A percentile compares a stretch with the other conserved stretches of the same genome.
These are phyloP conservation scores for Nesidiocoris tenuis DNA, from an alignment of 2,888 invertebrate genomes.

Conservation along the genomic window DNA sequence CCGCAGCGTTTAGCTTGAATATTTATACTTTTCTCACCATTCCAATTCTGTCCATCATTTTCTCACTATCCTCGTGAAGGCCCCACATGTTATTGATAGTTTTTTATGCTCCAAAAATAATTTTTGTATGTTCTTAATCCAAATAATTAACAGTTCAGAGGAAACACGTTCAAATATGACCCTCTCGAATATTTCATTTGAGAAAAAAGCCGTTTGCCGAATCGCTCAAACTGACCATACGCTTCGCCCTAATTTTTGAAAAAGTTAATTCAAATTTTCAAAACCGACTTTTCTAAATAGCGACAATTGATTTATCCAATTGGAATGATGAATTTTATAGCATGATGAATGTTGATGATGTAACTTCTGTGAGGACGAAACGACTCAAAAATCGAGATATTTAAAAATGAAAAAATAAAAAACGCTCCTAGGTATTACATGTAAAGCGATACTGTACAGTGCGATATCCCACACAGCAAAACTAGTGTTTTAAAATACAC, in stretches of 20 bases:
- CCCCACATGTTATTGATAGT: slow-evolving; percentile 23
- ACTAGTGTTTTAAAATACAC: slow-evolving; percentile 14
- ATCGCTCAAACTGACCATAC: slow-evolving; percentile 27
- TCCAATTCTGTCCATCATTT: slow-evolving; percentile 39
- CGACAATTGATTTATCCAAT: slow-evolving; percentile 3
- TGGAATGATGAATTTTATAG: slow-evolving; percentile 35
- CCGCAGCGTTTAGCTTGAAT: slow-evolving; percentile 44
- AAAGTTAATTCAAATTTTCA: background rate
- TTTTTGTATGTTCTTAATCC: too few species aligned
- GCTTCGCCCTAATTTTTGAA: slow-evolving; percentile 1
- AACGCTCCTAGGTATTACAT: slow-evolving; percentile 32
- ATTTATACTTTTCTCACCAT: slow-evolving; percentile 47
- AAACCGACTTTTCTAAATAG: background rate
- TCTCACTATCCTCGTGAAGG: slow-evolving; percentile 27
- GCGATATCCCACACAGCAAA: slow-evolving; percentile 44
- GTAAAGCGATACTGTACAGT: slow-evolving; percentile 46
- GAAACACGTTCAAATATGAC: too few species aligned
- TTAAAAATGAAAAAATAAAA: background rate
- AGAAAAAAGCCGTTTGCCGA: slow-evolving; percentile 23
- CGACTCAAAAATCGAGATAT: background rate
- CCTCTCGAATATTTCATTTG: too few species aligned
- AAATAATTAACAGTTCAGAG: too few species aligned
- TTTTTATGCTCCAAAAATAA: background rate
- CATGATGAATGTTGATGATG: background rate
- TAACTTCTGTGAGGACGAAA: background rate